Conservation (phyloP, 2,888 invertebrate genomes). For the Sesia apiformis region DNA sequence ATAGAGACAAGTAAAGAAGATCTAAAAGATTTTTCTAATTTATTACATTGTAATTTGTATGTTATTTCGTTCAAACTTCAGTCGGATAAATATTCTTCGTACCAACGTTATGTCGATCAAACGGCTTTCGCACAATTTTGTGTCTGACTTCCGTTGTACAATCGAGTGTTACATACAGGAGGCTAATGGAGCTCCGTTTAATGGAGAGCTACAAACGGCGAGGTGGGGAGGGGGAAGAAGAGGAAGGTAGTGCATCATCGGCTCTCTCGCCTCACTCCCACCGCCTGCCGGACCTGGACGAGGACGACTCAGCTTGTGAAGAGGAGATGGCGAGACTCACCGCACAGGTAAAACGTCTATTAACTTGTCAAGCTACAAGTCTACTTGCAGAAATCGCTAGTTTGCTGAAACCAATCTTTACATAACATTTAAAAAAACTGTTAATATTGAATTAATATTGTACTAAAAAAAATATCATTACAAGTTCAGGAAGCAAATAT, state of each 20-base stretch:
- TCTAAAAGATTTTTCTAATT: no score
- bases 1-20: no score
- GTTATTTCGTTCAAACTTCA: no score
- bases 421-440: no score
- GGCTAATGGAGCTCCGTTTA: constrained; percentile 77
- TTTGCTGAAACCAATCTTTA: no score
- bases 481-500: neutral
- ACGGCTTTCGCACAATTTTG: no score
- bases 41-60: no score
- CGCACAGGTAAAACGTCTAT: constrained; percentile 65
- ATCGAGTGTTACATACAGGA: constrained; percentile 37
- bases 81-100: no score
- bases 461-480: no score
- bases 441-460: no score
- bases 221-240: constrained; percentile 77
- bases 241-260: constrained; percentile 94
- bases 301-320: constrained; percentile 88
- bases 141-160: neutral
- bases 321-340: constrained; percentile 87
- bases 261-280: constrained; percentile 94
- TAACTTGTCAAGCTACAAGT: neutral
- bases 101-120: no score
- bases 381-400: no score
- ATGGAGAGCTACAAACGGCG: constrained; percentile 66
- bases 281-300: constrained; percentile 95